Evolutionary conservation across 2,797 vertebrate species (phyloP), one percentile per base, ranked within the genome.

Genomic region (Apodemus agrarius): DNA sequence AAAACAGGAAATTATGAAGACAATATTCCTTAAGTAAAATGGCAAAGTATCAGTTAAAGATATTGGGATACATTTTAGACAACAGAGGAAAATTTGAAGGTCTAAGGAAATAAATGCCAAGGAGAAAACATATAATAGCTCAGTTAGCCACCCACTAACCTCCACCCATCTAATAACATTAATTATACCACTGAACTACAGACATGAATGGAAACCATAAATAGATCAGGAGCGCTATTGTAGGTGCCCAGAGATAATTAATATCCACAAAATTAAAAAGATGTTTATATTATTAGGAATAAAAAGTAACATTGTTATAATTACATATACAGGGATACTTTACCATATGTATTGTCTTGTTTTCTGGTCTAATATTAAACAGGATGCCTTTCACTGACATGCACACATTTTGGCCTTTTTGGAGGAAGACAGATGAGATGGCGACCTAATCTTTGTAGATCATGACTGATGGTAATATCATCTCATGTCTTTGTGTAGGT

Each of bases 231-330:
- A 75, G 78, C 37, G 63, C 14, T 57, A 94, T 2, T 88, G 31
- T 12, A 82, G 74, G 19, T 21, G 80, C 21, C 26, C 65, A 49
- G 78, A 26, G 91, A 34, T 90, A 75, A 88, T 63, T 85, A 78
- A 94, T 24, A 89, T 88, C 90, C 81, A 87, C 29, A 94, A 34
- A 95, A 92, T 89, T 40, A 89, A 91, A 95, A 94, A 74, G 6
- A 69, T 0, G n/a, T 91, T 93, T 81, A 29, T 54, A 61, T 96
- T 69, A 61, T 74, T 96, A 75, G 72, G 90, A 92, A 79, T 87
- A 80, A 90, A 63, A 72, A 43, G 92, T 24, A 76, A 57, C 95
- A 89, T 67, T 76, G 0, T 92, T 89, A 31, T 82, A 94, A 81
- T 81, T 95, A 93, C 49, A 59, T 93, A 54, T 76, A 83, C 87